Percentiles rank a stretch among this genome's conserved stretches.
Conservation (phyloP, 2,113 vertebrate species). For the Nycticryphes semicollaris region DNA sequence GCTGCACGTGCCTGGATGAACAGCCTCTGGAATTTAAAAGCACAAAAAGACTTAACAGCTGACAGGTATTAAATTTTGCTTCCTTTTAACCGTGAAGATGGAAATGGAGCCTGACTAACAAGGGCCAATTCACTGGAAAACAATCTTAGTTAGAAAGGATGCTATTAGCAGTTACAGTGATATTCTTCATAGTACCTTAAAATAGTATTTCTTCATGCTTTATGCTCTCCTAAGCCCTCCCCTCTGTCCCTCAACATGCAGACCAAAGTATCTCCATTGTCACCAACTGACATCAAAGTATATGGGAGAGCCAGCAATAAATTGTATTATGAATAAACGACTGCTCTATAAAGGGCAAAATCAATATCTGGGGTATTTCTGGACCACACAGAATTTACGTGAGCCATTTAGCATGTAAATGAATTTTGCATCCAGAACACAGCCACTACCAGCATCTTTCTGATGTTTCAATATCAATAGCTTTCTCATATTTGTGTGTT, state of each 20-base stretch:
- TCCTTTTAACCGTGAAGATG: background rate
- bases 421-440: background rate
- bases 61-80: background rate
- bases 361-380: background rate
- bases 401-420: background rate
- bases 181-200: background rate
- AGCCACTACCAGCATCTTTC: background rate
- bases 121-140: conserved; percentile 29
- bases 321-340: background rate
- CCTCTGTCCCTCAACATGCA: background rate
- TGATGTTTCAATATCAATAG: background rate
- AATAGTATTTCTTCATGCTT: background rate
- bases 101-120: conserved; percentile 21
- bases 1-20: background rate
- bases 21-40: background rate
- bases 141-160: background rate
- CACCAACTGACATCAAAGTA: background rate
- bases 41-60: background rate
- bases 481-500: background rate
- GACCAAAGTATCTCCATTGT: background rate
- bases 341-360: background rate
- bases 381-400: background rate
- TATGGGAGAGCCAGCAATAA: background rate
- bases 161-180: background rate
- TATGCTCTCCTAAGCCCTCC: background rate